Evolutionary conservation across 2,888 invertebrate species (phyloP).

Genomic region (Trissolcus brochymenae): DNA sequence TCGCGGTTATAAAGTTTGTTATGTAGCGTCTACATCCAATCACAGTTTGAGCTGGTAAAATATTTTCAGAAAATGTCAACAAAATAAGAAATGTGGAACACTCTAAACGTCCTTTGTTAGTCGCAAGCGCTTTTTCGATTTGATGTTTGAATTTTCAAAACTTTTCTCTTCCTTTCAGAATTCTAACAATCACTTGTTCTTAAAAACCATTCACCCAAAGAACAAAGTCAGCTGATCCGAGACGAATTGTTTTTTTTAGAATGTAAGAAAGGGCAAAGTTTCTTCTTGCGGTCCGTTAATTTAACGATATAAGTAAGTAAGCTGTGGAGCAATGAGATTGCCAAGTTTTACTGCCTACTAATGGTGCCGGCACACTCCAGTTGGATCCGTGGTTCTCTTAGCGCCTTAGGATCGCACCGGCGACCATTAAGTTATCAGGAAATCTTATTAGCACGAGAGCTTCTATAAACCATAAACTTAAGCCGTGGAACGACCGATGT

Average conservation of each 20-base stretch:
- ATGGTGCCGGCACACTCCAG: slow-evolving; percentile 48
- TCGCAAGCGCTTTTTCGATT: too few species aligned
- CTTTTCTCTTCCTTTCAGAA: background rate
- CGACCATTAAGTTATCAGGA: slow-evolving; percentile 65
- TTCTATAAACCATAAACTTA: slow-evolving; percentile 66
- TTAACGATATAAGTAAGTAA: slow-evolving; percentile 57
- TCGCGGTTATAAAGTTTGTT: too few species aligned
- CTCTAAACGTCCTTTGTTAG: too few species aligned
- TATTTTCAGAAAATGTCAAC: background rate
- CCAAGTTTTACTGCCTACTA: slow-evolving; percentile 60
- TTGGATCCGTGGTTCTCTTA: slow-evolving; percentile 46
- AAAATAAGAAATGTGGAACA: too few species aligned
- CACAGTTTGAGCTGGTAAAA: background rate
- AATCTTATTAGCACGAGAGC: slow-evolving; percentile 64
- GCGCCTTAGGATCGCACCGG: slow-evolving; percentile 61
- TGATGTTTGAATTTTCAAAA: background rate
- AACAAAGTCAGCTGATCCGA: slow-evolving; percentile 18
- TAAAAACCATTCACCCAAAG: slow-evolving; percentile 13
- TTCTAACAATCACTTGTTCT: background rate
- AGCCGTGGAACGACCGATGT: slow-evolving; percentile 59
- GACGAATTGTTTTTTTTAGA: slow-evolving; percentile 7
- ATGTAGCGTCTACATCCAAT: too few species aligned
- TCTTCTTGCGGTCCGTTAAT: slow-evolving; percentile 57
- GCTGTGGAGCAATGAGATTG: slow-evolving; percentile 56
- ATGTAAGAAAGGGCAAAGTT: slow-evolving; percentile 40